phyloP scores from a whole-genome alignment of 2,888 invertebrate genomes.

The Eupithecia subumbrata region DNA sequence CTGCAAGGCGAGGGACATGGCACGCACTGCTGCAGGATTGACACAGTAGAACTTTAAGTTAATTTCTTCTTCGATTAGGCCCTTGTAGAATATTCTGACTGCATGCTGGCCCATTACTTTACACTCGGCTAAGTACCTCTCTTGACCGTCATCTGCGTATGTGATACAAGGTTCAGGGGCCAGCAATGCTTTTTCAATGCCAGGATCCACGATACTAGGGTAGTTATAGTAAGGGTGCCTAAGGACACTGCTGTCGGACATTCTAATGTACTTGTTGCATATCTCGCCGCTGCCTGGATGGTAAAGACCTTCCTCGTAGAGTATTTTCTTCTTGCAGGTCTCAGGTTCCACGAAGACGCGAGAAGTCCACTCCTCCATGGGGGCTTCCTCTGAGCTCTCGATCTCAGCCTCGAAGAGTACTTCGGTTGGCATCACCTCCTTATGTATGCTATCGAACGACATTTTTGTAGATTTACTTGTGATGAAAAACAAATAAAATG shows the following conservation, averaged over 20 bases:
- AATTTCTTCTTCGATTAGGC: slow-evolving; percentile 57
- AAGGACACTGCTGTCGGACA: slow-evolving; percentile 64
- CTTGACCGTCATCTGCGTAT: slow-evolving; percentile 69
- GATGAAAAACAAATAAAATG: slow-evolving; percentile 15
- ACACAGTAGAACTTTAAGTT: slow-evolving; percentile 70
- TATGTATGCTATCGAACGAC: slow-evolving; percentile 7
- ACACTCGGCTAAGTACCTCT: slow-evolving; percentile 64
- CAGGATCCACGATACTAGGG: slow-evolving; percentile 69
- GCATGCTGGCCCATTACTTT: slow-evolving; percentile 64
- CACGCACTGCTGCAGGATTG: slow-evolving; percentile 60
- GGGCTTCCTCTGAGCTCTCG: slow-evolving; percentile 63
- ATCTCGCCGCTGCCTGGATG: slow-evolving; percentile 65
- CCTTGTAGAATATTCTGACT: slow-evolving; percentile 57
- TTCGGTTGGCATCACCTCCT: slow-evolving; percentile 13
- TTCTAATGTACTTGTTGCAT: slow-evolving; percentile 61
- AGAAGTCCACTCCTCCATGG: slow-evolving; percentile 71
- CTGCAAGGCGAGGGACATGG: slow-evolving; percentile 65
- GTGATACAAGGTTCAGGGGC: slow-evolving; percentile 49
- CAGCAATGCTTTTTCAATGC: slow-evolving; percentile 61
- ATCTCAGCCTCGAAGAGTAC: slow-evolving; percentile 43
- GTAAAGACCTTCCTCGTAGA: slow-evolving; percentile 56
- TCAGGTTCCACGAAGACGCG: slow-evolving; percentile 50
- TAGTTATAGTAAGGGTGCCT: slow-evolving; percentile 69
- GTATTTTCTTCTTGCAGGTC: slow-evolving; percentile 53
- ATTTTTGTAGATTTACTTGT: slow-evolving; percentile 17